Evolutionary conservation across 2,888 invertebrate genomes (phyloP), one percentile per base, ranked within the genome.

Genomic region (Orgyia antiqua): DNA sequence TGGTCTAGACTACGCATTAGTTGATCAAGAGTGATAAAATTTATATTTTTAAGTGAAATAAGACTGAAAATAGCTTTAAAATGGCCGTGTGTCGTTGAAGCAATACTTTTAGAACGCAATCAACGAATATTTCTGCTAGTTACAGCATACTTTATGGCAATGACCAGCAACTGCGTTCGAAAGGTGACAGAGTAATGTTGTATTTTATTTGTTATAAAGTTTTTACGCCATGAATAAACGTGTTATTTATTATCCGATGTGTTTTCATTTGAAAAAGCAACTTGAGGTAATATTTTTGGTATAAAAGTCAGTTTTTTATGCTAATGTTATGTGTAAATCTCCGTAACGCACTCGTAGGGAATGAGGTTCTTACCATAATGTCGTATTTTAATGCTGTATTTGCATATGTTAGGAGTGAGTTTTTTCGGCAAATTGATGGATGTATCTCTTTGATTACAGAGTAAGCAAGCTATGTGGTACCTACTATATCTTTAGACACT

Each of bases 161-260:
- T 28, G 34, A 31, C 32, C 38, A 21, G 24, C 17, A 32, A 31
- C 23, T 31, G 43, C 36, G 38, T 48, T 48, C 37, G 39, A 25
- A 48, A 30, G 27, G 18, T 27, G 13, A 33, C 27, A 28, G 23
- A 27, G 28, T 36, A 27, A 27, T 13, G 11, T 21, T 30, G 33
- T 36, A n/a, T 27, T 13, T 39, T 45, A 51, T 41, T 43, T 49
- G 45, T 55, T 56, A 53, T 54, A 47, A 56, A 58, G n/a, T 62
- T 53, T 66, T 66, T 67, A 59, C 70, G 73, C 60, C 56, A 56
- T 50, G 41, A 77, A 78, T 78, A 79, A 76, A 75, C 41, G 35
- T 43, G 66, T 73, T 78, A 78, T 80, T 83, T 80, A 82, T 78
- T 74, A 51, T 45, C 29, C 38, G 24, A 47, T 58, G 55, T 58